phyloP scores from a whole-genome alignment of 2,888 invertebrate species.

The Ennomos fuscantarius region DNA sequence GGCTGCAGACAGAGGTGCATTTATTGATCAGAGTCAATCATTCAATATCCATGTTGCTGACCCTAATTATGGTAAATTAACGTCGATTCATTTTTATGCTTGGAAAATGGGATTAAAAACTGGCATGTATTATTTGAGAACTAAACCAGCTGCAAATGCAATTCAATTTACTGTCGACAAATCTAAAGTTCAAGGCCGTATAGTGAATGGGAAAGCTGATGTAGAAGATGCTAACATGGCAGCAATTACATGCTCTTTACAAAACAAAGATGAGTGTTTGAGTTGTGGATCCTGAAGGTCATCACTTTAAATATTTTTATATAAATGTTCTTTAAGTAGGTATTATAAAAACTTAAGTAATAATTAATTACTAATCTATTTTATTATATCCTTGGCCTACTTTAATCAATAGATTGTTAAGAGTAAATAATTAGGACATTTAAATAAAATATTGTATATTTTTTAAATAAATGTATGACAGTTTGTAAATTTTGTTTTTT shows the following conservation, averaged over 20 bases:
- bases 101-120: slow-evolving; percentile 99
- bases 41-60: slow-evolving; percentile 98
- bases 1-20: slow-evolving; percentile 99
- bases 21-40: slow-evolving; percentile 99
- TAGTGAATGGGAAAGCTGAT: slow-evolving; percentile 60
- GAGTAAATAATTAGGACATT: too few species aligned
- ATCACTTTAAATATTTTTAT: too few species aligned
- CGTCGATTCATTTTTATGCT: slow-evolving; percentile 99
- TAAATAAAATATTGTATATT: too few species aligned
- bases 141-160: slow-evolving; percentile 97
- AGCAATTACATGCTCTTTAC: slow-evolving; percentile 93
- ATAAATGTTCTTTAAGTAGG: too few species aligned
- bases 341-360: neutral
- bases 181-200: slow-evolving; percentile 60
- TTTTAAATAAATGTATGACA: too few species aligned
- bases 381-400: too few species aligned
- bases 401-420: too few species aligned
- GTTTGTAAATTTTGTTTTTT: neutral
- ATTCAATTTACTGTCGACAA: slow-evolving; percentile 99
- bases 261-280: slow-evolving; percentile 94
- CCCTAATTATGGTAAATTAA: slow-evolving; percentile 96
- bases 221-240: slow-evolving; percentile 86
- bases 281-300: slow-evolving; percentile 89
- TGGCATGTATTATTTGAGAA: slow-evolving; percentile 99
- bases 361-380: neutral